Evolutionary conservation across 1,140 invertebrate species (phyloP), one percentile per base, ranked within the genome.

Genomic region (Steinernema feltiae): DNA sequence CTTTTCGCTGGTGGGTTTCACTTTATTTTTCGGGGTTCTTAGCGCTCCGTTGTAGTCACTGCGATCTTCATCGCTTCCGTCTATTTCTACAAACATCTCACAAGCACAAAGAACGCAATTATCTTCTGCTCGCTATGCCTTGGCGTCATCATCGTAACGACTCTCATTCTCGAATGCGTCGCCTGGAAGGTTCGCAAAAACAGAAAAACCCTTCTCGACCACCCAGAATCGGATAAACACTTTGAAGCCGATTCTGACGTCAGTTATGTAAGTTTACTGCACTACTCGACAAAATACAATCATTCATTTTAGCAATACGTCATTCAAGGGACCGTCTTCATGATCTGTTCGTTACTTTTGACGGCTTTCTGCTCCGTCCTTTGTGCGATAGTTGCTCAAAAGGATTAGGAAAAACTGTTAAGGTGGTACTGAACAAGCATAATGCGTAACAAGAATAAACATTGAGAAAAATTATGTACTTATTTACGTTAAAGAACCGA

Each of bases 61-160:
- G 53, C 53, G 12, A 63, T 63, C 53, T 63, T 63, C 53, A 63
- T 63, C 53, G 53, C 53, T 27, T 63, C 7, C 24, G 53, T 63
- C 12, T 63, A 63, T 21, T 63, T 63, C 53, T 63, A 63, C 24
- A 63, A 63, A 21, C 53, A 63, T 21, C 24, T 63, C 7, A 63
- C 53, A 63, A 63, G 53, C 53, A n/a, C 53, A 15, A 15, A 12
- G 3, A 63, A 63, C 53, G 53, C 53, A 3, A 27, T 63, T 21
- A 63, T 63, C 53, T 63, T 63, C 53, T 15, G 15, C 15, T 63
- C 15, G 2, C 53, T 63, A 7, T 63, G 53, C 53, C 2, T 63
- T 27, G 53, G 53, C 53, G 15, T 63, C 24, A 63, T 63, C 15
- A 3, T 63, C 12, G 53, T 7, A 17, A n/a, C 15, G 7, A 21